These are phyloP conservation scores for Gallinago stenura DNA, from an alignment of 2,797 vertebrate species.

Conservation along the genomic window DNA sequence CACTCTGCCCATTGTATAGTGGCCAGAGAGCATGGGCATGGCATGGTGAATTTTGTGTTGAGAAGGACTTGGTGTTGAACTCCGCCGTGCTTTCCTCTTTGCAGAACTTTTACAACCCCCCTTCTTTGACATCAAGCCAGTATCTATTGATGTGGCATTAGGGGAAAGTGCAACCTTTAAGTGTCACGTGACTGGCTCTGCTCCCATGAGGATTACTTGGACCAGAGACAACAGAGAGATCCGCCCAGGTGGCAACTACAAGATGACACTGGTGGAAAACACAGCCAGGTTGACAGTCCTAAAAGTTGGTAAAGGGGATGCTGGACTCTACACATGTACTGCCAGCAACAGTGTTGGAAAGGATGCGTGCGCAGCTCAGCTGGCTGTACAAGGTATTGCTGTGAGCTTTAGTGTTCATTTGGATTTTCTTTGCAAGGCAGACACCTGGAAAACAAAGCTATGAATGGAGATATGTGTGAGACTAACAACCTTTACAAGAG, in stretches of 20 bases:
- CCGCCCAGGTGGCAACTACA: slow-evolving; percentile 89
- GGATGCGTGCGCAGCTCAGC: slow-evolving; percentile 85
- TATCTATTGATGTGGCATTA: slow-evolving; percentile 87
- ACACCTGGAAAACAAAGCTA: neutral
- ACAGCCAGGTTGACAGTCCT: slow-evolving; percentile 87
- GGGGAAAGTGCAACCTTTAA: slow-evolving; percentile 90
- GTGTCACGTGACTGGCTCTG: slow-evolving; percentile 91
- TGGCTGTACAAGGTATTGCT: slow-evolving; percentile 83
- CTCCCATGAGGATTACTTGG: slow-evolving; percentile 93
- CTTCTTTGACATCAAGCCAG: slow-evolving; percentile 90
- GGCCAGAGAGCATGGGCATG: neutral
- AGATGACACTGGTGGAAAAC: slow-evolving; percentile 91
- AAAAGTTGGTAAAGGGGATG: slow-evolving; percentile 88
- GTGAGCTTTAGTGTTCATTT: neutral
- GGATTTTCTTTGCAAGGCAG: neutral
- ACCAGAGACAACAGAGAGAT: slow-evolving; percentile 90
- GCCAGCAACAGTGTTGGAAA: slow-evolving; percentile 91
- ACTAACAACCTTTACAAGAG: neutral
- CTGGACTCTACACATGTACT: slow-evolving; percentile 90
- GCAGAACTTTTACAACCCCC: slow-evolving; percentile 93
- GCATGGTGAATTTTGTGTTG: neutral
- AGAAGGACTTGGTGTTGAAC: slow-evolving; percentile 1
- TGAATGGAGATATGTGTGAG: neutral
- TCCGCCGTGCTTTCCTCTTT: slow-evolving; percentile 68
- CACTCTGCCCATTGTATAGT: neutral